Conservation (phyloP, 2,113 vertebrate genomes). For the Genyomyrus donnyi region DNA sequence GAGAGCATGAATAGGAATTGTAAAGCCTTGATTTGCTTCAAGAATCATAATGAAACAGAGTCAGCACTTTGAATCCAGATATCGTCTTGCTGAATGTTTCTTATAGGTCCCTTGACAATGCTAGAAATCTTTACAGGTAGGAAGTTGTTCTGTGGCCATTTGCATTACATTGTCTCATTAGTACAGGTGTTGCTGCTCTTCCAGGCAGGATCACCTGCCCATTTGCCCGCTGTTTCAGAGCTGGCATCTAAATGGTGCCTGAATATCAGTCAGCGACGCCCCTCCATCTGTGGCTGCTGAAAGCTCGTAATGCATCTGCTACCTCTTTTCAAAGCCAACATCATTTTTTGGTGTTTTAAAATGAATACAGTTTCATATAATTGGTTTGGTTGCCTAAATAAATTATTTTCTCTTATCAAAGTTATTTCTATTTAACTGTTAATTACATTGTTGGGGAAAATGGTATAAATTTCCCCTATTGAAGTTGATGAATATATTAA, state of each 20-base stretch:
- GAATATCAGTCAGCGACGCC: constrained; percentile 38
- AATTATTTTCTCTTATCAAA: not conserved
- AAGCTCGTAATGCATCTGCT: not conserved
- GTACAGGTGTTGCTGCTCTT: constrained; percentile 29
- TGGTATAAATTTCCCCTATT: not conserved
- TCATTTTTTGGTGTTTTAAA: not conserved
- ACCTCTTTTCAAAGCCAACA: not conserved
- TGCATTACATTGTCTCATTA: constrained; percentile 26
- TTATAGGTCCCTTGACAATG: not conserved
- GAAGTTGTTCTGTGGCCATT: not conserved
- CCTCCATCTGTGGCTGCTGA: not conserved
- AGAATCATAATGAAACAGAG: not conserved
- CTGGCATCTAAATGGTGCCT: constrained; percentile 29
- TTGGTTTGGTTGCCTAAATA: not conserved
- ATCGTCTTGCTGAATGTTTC: not conserved
- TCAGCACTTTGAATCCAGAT: not conserved
- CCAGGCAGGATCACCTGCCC: not conserved
- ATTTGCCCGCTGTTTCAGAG: constrained; percentile 18
- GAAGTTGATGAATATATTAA: constrained; percentile 13
- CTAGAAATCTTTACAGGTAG: not conserved
- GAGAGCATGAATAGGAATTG: not conserved
- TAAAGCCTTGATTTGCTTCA: not conserved
- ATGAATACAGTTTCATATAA: not conserved
- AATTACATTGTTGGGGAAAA: not conserved
- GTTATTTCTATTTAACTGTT: not conserved